phyloP scores from a whole-genome alignment of 2,113 vertebrate species.

The Phrynosoma blainvillii region DNA sequence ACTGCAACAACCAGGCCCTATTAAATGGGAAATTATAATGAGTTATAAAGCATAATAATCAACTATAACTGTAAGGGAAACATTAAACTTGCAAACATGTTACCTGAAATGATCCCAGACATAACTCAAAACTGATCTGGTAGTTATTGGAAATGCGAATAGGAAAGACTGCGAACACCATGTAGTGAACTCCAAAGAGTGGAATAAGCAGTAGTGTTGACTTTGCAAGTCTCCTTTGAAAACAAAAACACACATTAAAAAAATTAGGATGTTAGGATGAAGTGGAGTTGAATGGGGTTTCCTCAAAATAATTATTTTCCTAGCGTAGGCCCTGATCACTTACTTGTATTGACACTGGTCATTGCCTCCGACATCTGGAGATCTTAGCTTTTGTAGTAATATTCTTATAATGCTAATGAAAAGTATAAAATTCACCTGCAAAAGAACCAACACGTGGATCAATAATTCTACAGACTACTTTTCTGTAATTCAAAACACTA shows the following conservation, averaged over 20 bases:
- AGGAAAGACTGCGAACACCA: constrained; percentile 84
- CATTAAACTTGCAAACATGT: constrained; percentile 2
- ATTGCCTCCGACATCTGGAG: constrained; percentile 27
- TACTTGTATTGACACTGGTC: constrained; percentile 33
- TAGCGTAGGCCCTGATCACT: not conserved
- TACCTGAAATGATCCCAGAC: constrained; percentile 94
- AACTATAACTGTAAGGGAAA: not conserved
- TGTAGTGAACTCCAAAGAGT: constrained; percentile 90
- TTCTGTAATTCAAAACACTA: not conserved
- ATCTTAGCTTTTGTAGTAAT: constrained; percentile 30
- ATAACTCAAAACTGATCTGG: constrained; percentile 91
- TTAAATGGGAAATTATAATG: constrained; percentile 41
- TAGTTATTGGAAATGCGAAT: constrained; percentile 76
- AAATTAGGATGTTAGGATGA: constrained; percentile 17
- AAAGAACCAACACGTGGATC: not conserved
- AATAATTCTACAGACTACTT: not conserved
- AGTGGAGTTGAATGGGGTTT: not conserved
- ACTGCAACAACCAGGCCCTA: constrained; percentile 90
- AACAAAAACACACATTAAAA: not conserved
- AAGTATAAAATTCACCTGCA: constrained; percentile 38
- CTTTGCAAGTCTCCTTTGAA: constrained; percentile 88
- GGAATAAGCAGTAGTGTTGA: constrained; percentile 94
- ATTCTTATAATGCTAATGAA: constrained; percentile 41
- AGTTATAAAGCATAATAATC: constrained; percentile 21
- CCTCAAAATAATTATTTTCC: not conserved